These are phyloP conservation scores for Brenthis ino DNA, from an alignment of 2,888 invertebrate species.

Conservation along the genomic window DNA sequence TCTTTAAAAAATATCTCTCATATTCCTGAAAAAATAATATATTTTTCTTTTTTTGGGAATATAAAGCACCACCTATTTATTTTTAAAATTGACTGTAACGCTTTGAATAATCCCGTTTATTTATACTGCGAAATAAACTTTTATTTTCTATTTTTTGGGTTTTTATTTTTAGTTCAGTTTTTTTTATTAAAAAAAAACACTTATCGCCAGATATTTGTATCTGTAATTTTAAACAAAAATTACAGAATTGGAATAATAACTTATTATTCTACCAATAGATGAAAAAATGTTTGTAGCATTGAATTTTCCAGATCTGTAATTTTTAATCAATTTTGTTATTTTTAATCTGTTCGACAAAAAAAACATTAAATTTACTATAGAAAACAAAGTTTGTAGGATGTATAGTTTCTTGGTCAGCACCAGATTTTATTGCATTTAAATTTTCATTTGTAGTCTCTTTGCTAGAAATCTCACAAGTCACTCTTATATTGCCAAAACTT, in stretches of 20 bases:
- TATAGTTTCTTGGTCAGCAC: slow-evolving; percentile 7
- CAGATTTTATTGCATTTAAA: slow-evolving; percentile 5
- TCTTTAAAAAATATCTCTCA: background rate
- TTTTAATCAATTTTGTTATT: too few relatives aligned
- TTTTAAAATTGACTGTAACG: slow-evolving; percentile 50
- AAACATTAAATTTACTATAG: background rate
- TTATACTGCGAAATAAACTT: slow-evolving; percentile 71
- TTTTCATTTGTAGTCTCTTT: slow-evolving; percentile 14
- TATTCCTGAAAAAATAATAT: background rate
- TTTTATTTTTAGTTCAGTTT: slow-evolving; percentile 43
- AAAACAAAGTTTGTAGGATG: slow-evolving; percentile 3
- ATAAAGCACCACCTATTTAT: slow-evolving; percentile 28
- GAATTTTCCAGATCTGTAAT: too few relatives aligned
- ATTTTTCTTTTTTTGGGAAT: slow-evolving; percentile 3
- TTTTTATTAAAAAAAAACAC: background rate
- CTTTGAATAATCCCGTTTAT: slow-evolving; percentile 61
- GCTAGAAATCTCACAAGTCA: slow-evolving; percentile 34
- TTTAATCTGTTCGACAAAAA: too few relatives aligned
- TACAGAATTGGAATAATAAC: too few relatives aligned
- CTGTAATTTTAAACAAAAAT: background rate
- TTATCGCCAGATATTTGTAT: slow-evolving; percentile 2
- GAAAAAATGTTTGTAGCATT: too few relatives aligned
- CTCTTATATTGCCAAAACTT: slow-evolving; percentile 50
- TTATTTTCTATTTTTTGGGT: slow-evolving; percentile 63
- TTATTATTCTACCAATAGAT: too few relatives aligned